Evolutionary conservation across 92 coral and sea anemone species (phyloP).

Genomic region (Porites cylindrica): DNA sequence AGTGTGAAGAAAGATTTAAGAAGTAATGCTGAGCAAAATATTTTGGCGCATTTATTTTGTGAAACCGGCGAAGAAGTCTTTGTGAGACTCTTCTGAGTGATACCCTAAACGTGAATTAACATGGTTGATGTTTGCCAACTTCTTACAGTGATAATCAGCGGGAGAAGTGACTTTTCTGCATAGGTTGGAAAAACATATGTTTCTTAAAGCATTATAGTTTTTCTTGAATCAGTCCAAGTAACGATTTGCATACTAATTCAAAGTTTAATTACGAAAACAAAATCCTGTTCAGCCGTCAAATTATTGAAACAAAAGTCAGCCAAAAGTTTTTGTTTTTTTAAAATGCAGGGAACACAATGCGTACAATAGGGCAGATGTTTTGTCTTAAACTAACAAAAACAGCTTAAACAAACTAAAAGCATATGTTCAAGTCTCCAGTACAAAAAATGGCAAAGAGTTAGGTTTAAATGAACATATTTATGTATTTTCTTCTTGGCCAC

Average conservation of each 20-base stretch:
- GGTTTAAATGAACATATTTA: no score
- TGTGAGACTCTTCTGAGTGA: no score
- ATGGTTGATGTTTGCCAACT: conserved; percentile 1
- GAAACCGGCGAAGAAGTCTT: no score
- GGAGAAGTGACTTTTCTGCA: no score
- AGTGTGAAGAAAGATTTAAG: neutral
- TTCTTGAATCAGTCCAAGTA: neutral
- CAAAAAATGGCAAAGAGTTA: neutral
- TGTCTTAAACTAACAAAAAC: neutral
- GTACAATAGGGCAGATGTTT: neutral
- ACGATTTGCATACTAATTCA: neutral
- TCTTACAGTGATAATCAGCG: neutral
- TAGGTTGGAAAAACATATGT: neutral
- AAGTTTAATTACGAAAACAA: neutral
- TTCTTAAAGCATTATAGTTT: neutral
- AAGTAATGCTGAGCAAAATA: neutral
- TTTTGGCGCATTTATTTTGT: neutral
- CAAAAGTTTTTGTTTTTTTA: neutral
- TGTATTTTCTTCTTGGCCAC: no score
- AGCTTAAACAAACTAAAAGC: conserved; percentile 4
- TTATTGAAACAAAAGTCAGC: conserved; percentile 13
- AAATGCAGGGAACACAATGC: neutral
- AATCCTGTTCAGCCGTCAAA: conserved; percentile 6
- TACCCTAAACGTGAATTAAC: neutral
- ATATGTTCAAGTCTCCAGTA: neutral